Conservation (phyloP, 1,140 invertebrate genomes). For the Macrobrachium rosenbergii region DNA sequence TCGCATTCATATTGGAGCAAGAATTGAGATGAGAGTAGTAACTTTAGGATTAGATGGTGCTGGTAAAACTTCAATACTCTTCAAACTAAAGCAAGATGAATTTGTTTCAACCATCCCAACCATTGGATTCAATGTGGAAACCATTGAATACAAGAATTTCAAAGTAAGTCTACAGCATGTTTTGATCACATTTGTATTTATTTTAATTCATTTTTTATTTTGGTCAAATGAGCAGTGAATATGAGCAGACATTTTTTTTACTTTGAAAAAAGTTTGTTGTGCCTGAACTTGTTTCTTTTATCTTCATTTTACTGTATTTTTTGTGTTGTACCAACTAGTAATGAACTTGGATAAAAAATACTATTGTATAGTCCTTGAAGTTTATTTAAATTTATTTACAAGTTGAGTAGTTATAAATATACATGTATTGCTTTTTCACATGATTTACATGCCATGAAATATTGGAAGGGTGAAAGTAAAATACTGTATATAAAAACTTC, state of each 20-base stretch:
- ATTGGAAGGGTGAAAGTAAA: no score
- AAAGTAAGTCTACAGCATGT: constrained; percentile 43
- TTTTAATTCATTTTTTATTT: background rate
- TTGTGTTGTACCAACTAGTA: no score
- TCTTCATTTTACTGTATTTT: no score
- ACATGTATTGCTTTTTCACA: no score
- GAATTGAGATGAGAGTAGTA: constrained; percentile 78
- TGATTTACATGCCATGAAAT: no score
- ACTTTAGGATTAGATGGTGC: constrained; percentile 76
- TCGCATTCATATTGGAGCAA: constrained; percentile 77
- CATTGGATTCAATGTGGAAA: constrained; percentile 77
- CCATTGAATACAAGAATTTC: constrained; percentile 72
- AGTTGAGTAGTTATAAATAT: no score
- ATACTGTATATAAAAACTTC: no score
- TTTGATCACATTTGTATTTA: background rate
- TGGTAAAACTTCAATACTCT: constrained; percentile 77
- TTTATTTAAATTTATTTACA: no score
- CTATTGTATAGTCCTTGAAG: no score
- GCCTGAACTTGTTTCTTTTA: no score
- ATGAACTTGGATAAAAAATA: no score
- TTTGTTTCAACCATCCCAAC: constrained; percentile 79
- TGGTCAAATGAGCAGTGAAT: no score
- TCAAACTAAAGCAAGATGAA: constrained; percentile 77
- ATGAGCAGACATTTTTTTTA: background rate
- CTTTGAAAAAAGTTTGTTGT: background rate